These are phyloP conservation scores for Emydura subglobosa DNA, from an alignment of 2,113 vertebrate genomes.

Conservation along the genomic window DNA sequence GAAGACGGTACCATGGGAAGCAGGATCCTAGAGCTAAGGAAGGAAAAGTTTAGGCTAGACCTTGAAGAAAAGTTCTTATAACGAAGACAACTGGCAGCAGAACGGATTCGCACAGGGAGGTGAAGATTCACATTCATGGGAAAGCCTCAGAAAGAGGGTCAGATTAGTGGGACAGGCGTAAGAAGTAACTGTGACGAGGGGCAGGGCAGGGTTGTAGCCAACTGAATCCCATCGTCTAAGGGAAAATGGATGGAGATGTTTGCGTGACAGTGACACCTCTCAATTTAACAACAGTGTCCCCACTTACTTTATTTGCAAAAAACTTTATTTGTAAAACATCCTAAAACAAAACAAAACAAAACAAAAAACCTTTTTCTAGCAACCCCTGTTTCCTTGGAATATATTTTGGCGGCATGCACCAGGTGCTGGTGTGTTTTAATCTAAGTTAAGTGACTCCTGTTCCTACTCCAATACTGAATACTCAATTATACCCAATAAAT, in stretches of 20 bases:
- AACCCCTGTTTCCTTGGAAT: neutral
- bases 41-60: slow-evolving; percentile 20
- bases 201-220: neutral
- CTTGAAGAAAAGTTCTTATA: neutral
- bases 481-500: slow-evolving; percentile 39
- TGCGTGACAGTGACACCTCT: neutral
- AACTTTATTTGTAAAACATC: neutral
- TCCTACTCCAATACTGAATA: slow-evolving; percentile 32
- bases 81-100: neutral
- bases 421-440: slow-evolving; percentile 55
- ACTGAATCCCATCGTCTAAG: neutral
- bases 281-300: neutral
- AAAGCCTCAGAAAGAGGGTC: neutral
- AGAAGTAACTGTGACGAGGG: neutral
- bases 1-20: slow-evolving; percentile 13
- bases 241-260: neutral
- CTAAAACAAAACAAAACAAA: neutral
- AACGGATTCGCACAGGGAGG: neutral
- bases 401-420: slow-evolving; percentile 2
- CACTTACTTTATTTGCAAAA: neutral
- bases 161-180: neutral
- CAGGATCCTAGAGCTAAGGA: slow-evolving; percentile 14
- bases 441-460: slow-evolving; percentile 25
- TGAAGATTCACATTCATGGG: neutral
- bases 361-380: neutral